phyloP scores from a whole-genome alignment of 2,888 invertebrate genomes.

The Brachynemurus nebulosus region DNA sequence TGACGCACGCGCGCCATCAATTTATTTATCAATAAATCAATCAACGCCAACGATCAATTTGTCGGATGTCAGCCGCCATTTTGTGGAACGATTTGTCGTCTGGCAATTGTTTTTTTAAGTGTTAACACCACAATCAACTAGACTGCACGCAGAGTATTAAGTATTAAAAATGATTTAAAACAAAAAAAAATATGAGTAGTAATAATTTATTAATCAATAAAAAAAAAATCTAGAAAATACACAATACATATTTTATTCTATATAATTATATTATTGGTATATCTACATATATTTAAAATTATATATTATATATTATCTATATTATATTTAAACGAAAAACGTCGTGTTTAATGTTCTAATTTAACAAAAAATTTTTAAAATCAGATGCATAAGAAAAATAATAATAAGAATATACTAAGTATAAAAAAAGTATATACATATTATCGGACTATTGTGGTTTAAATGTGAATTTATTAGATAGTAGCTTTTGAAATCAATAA shows the following conservation, averaged over 20 bases:
- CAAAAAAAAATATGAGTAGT: conserved; percentile 29
- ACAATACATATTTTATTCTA: not conserved
- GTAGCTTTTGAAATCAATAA: conserved; percentile 10
- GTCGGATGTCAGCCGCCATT: too few relatives aligned
- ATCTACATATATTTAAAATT: conserved; percentile 27
- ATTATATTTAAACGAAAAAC: conserved; percentile 15
- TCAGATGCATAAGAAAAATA: conserved; percentile 11
- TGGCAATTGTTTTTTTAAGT: too few relatives aligned
- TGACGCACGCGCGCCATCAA: too few relatives aligned
- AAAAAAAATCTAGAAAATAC: conserved; percentile 2
- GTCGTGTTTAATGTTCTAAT: conserved; percentile 28
- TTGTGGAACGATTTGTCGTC: too few relatives aligned
- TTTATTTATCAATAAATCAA: too few relatives aligned
- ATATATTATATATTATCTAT: conserved; percentile 24
- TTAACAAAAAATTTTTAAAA: conserved; percentile 18
- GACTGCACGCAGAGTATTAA: conserved; percentile 37
- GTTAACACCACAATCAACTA: conserved; percentile 35
- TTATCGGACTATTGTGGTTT: conserved; percentile 6
- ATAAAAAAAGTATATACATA: conserved; percentile 9
- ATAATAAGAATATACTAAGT: conserved; percentile 13
- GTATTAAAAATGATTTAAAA: conserved; percentile 16
- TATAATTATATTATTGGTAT: conserved; percentile 13
- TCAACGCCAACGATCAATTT: too few relatives aligned
- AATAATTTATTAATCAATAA: conserved; percentile 18
- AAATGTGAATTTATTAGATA: conserved; percentile 10